Evolutionary conservation across 2,797 vertebrate genomes (phyloP), one percentile per base, ranked within the genome.

Genomic region (Chelidonichthys spinosus): DNA sequence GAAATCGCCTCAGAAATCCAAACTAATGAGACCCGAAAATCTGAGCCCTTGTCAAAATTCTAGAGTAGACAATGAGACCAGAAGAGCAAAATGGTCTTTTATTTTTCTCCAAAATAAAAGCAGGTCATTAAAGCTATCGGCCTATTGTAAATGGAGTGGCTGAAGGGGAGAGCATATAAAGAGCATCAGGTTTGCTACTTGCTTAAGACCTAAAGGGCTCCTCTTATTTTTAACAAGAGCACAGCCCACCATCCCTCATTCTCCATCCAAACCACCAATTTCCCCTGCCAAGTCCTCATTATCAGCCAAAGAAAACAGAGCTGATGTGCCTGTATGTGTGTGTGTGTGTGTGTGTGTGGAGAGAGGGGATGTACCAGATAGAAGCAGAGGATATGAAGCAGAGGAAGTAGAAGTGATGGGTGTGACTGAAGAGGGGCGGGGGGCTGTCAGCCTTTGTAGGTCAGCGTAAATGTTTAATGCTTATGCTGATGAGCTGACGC

Each of bases 401-500:
- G 49, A 72, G 62, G 65, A 78, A 83, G 60, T 46, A 64, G 86
- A 80, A 50, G 78, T 72, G 71, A 81, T 66, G 79, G 78, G 79
- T 82, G 69, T 79, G 79, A 87, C 75, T 64, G 83, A 88, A 89
- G 63, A 32, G 76, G 83, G 72, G 59, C 0, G 53, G 72, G 65
- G 55, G 73, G 63, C 73, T 87, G 83, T 71, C 85, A 88, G 77
- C 69, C 78, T 93, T 95, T 93, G 92, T 94, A 93, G 93, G 94
- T 94, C 93, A 93, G 86, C 47, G 75, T 95, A 93, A 95, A 95
- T 94, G 91, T 95, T 95, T 95, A 92, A 95, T 94, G 93, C 73
- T 72, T 87, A 92, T 92, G 92, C 82, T 92, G 90, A 94, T 92
- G 87, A 93, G 82, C 77, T 66, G 74, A 82, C 62, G 70, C 76